Evolutionary conservation across 2,113 vertebrate species (phyloP).

Genomic region (Centropristis striata): DNA sequence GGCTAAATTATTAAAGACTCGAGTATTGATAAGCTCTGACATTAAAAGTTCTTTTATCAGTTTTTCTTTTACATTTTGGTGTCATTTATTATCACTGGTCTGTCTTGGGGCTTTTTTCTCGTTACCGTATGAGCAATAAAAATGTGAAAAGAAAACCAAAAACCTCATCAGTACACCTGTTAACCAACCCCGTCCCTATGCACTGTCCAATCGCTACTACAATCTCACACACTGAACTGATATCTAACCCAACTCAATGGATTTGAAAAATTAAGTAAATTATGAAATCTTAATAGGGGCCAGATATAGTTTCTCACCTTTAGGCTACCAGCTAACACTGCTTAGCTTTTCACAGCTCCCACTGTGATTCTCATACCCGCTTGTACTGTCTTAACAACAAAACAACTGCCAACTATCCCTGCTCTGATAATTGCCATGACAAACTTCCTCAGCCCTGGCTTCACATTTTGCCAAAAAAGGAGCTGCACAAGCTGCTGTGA

Average conservation of each 20-base stretch:
- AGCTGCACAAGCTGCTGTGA: constrained; percentile 56
- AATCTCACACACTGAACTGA: too few species aligned
- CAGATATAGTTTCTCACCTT: background rate
- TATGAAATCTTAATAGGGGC: background rate
- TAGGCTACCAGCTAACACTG: background rate
- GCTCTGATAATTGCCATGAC: constrained; percentile 51
- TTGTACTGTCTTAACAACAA: constrained; percentile 13
- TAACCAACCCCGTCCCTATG: too few species aligned
- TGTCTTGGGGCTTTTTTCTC: too few species aligned
- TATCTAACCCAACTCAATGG: background rate
- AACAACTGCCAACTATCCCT: constrained; percentile 50
- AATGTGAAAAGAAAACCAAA: too few species aligned
- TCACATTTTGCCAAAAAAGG: constrained; percentile 72
- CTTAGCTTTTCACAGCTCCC: background rate
- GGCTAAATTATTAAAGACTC: too few species aligned
- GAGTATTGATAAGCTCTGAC: too few species aligned
- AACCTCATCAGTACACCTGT: too few species aligned
- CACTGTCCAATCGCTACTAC: too few species aligned
- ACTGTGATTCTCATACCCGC: background rate
- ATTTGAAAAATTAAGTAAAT: background rate
- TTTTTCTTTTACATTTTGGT: too few species aligned
- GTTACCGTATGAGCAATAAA: too few species aligned
- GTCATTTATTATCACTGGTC: too few species aligned
- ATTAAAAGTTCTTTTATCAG: too few species aligned
- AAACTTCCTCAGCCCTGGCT: constrained; percentile 41